A percentile compares a stretch with the other conserved stretches of the same genome.
Conservation (phyloP, 1,140 invertebrate species). For the Asbolus verrucosus region DNA sequence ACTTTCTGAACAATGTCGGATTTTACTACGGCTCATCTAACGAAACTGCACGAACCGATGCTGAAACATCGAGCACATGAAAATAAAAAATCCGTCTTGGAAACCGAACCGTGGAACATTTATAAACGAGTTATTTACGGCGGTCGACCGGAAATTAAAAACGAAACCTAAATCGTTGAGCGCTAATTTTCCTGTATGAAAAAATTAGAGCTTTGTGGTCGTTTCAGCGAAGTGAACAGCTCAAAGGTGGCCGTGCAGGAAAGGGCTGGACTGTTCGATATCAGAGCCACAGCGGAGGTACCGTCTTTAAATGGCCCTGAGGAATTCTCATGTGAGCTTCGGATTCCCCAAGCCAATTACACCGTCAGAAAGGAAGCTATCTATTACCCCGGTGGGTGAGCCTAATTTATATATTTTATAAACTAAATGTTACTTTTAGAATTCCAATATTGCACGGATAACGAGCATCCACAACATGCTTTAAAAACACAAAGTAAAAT, state of each 20-base stretch:
- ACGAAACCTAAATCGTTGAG: neutral
- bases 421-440: constrained; percentile 6
- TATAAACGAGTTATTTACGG: constrained; percentile 3
- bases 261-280: constrained; percentile 66
- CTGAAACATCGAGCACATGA: neutral
- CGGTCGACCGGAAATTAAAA: constrained; percentile 15
- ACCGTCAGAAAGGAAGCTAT: constrained; percentile 73
- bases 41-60: neutral
- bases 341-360: constrained; percentile 75
- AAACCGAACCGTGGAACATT: constrained; percentile 8
- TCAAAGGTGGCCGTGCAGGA: constrained; percentile 64
- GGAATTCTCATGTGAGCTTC: constrained; percentile 74
- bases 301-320: constrained; percentile 70
- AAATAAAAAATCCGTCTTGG: constrained; percentile 5
- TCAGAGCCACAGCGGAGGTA: constrained; percentile 58
- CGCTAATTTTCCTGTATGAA: constrained; percentile 11
- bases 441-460: constrained; percentile 10
- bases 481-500: too few relatives aligned
- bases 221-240: constrained; percentile 57
- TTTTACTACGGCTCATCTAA: constrained; percentile 8
- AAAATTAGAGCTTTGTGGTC: neutral
- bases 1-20: constrained; percentile 9
- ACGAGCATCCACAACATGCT: constrained; percentile 10
- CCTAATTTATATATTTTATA: constrained; percentile 38
- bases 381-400: constrained; percentile 73